Conservation (phyloP, 2,888 invertebrate genomes). For the Dimorphilus gyrociliatus region DNA sequence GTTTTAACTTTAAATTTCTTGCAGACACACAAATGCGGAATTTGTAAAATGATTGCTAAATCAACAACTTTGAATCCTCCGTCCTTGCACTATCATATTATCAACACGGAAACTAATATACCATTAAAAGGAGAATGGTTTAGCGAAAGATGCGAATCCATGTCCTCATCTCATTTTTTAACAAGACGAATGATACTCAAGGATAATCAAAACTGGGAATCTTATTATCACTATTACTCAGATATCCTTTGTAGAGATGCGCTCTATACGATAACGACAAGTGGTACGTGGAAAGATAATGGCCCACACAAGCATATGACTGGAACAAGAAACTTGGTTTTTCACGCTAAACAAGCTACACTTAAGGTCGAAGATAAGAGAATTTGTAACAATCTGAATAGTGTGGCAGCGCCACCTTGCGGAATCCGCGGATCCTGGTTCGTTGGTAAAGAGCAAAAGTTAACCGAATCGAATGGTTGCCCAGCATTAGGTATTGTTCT, state of each 20-base stretch:
- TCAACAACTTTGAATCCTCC: too few species aligned
- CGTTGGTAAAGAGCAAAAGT: constrained; percentile 42
- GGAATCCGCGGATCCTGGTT: constrained; percentile 38
- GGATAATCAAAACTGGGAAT: constrained; percentile 41
- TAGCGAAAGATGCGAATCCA: constrained; percentile 43
- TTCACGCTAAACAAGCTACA: too few species aligned
- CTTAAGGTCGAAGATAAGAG: too few species aligned
- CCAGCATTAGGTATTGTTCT: constrained; percentile 41
- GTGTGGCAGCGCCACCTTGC: too few species aligned
- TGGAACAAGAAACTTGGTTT: constrained; percentile 22
- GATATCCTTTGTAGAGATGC: constrained; percentile 43
- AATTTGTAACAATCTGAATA: too few species aligned
- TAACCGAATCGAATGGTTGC: constrained; percentile 43
- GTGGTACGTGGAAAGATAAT: constrained; percentile 43
- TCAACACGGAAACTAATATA: too few species aligned
- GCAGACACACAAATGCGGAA: too few species aligned
- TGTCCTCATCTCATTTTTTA: constrained; percentile 44
- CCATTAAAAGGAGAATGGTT: constrained; percentile 49
- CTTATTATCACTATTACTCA: constrained; percentile 43
- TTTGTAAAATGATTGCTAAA: too few species aligned
- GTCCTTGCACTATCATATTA: too few species aligned
- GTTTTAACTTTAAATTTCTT: too few species aligned
- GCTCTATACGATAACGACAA: constrained; percentile 42
- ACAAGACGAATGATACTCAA: constrained; percentile 38
- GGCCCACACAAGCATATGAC: too few species aligned